A percentile compares a stretch with the other conserved stretches of the same genome.
Evolutionary conservation across 2,888 invertebrate genomes (phyloP).

Genomic region (Caenorhabditis sp.): DNA sequence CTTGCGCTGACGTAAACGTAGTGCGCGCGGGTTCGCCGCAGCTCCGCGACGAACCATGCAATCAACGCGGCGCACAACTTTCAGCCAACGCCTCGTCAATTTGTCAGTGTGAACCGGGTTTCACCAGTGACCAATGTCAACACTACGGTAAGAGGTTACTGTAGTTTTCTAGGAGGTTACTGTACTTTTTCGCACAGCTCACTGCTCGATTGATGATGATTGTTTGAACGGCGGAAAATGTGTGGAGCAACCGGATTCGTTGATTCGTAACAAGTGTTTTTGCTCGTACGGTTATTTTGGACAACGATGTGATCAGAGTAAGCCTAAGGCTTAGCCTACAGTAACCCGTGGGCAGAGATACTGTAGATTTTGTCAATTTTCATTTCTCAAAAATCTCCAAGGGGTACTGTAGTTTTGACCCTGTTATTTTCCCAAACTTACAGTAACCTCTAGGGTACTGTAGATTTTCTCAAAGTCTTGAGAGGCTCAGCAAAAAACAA

Average conservation of each 20-base stretch:
- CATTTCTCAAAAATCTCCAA: too few relatives aligned
- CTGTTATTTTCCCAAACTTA: too few relatives aligned
- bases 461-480: too few relatives aligned
- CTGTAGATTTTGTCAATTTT: too few relatives aligned
- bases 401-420: too few relatives aligned
- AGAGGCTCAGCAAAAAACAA: too few relatives aligned
- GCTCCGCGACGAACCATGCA: not conserved
- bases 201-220: constrained; percentile 61
- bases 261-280: constrained; percentile 55
- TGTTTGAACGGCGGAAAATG: constrained; percentile 65
- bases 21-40: constrained; percentile 27
- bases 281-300: constrained; percentile 67
- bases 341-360: too few relatives aligned
- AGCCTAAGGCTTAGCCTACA: constrained; percentile 12
- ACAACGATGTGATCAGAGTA: constrained; percentile 61
- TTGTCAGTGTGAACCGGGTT: constrained; percentile 74
- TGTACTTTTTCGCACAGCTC: constrained; percentile 35
- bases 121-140: constrained; percentile 85
- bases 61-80: constrained; percentile 77
- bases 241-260: constrained; percentile 41
- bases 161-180: not conserved
- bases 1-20: constrained; percentile 84
- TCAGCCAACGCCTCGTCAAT: constrained; percentile 49
- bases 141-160: constrained; percentile 73
- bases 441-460: too few relatives aligned